phyloP scores from a whole-genome alignment of 2,888 invertebrate genomes.

The Strigamia transsilvanica region DNA sequence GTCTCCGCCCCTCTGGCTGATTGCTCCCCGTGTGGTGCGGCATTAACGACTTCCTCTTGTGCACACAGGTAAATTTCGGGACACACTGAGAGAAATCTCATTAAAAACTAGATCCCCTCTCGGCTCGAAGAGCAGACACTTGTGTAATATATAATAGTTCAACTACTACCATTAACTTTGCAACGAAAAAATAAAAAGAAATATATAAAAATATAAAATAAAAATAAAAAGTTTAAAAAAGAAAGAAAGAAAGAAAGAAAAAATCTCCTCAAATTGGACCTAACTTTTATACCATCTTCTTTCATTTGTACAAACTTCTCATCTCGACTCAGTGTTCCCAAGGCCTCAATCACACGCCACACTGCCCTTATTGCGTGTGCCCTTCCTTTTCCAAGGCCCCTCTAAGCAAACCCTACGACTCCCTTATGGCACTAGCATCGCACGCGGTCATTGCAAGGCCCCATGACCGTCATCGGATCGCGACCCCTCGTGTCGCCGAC shows the following conservation, averaged over 20 bases:
- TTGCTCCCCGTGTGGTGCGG: constrained; percentile 46
- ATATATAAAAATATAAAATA: not conserved
- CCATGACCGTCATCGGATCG: constrained; percentile 46
- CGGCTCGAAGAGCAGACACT: constrained; percentile 25
- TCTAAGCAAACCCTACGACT: constrained; percentile 21
- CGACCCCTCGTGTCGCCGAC: constrained; percentile 50
- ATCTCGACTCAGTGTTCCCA: constrained; percentile 42
- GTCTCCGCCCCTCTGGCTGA: constrained; percentile 47
- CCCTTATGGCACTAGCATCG: constrained; percentile 31
- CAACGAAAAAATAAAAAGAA: not conserved
- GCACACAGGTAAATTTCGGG: constrained; percentile 36
- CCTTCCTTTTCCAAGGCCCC: constrained; percentile 31
- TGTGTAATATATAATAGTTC: constrained; percentile 29
- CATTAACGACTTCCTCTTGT: constrained; percentile 42
- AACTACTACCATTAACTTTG: not conserved
- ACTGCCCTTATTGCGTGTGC: constrained; percentile 49
- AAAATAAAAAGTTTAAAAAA: not conserved
- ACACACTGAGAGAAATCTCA: constrained; percentile 44
- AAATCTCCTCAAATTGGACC: constrained; percentile 38
- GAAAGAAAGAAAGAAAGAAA: not conserved
- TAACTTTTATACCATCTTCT: constrained; percentile 36
- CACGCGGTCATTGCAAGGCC: constrained; percentile 42
- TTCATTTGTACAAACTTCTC: constrained; percentile 43
- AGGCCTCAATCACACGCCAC: constrained; percentile 48
- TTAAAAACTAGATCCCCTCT: constrained; percentile 47